A percentile compares a stretch with the other conserved stretches of the same genome.
Conservation (phyloP, 2,113 vertebrate genomes). For the Lonchura striata region DNA sequence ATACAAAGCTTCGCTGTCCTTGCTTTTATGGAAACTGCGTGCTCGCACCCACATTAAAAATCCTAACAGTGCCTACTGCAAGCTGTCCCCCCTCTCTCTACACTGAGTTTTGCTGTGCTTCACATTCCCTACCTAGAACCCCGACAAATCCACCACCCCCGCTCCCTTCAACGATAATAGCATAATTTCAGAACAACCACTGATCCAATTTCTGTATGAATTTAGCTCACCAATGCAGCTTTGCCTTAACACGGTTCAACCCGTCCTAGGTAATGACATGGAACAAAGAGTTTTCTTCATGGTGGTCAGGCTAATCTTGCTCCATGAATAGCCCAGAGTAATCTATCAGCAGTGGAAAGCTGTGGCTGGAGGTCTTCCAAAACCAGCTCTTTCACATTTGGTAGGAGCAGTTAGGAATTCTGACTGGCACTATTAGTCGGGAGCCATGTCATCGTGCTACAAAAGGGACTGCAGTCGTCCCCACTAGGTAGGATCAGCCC, state of each 20-base stretch:
- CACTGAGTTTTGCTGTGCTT: not conserved
- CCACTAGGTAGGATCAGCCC: conserved; percentile 33
- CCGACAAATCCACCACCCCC: not conserved
- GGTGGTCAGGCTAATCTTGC: conserved; percentile 72
- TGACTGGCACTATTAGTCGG: conserved; percentile 71
- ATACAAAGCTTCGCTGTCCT: not conserved
- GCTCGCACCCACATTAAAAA: conserved; percentile 26
- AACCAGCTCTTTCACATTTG: conserved; percentile 66
- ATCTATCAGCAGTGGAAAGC: conserved; percentile 72
- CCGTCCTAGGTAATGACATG: conserved; percentile 58
- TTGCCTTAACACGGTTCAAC: conserved; percentile 58
- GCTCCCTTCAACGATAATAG: not conserved
- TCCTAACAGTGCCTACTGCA: not conserved
- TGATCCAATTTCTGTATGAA: conserved; percentile 48
- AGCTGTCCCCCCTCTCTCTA: not conserved
- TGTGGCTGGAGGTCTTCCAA: conserved; percentile 76
- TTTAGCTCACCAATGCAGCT: conserved; percentile 54
- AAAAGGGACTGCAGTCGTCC: conserved; percentile 25
- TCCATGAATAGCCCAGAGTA: conserved; percentile 73
- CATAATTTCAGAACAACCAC: conserved; percentile 34
- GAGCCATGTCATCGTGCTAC: conserved; percentile 41
- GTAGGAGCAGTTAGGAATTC: conserved; percentile 73
- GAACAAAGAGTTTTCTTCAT: conserved; percentile 72
- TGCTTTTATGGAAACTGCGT: not conserved
- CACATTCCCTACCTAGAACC: conserved; percentile 55